Evolutionary conservation across 2,888 invertebrate genomes (phyloP), one percentile per base, ranked within the genome.

Genomic region (Choreutis nemorana): DNA sequence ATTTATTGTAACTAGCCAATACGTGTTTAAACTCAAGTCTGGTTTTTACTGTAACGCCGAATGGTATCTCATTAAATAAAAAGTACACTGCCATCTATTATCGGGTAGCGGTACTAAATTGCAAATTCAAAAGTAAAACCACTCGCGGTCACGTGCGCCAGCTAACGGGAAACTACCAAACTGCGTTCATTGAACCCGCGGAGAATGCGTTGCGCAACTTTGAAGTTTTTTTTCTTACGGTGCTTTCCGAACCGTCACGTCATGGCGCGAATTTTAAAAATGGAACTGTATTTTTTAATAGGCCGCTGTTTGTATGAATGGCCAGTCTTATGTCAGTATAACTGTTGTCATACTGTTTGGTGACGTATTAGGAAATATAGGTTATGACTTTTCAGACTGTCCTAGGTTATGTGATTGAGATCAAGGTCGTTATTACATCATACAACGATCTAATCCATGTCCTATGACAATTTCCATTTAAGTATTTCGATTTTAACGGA

Each of bases 101-200:
- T 39, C 50, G 38, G 39, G 55, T 77, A 75, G 77, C 73, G 64
- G 66, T 59, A 75, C 53, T 50, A 62, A 55, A 57, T 62, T 48
- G 63, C 63, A 48, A 65, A 64, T 66, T 61, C 64, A 70, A 73
- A 75, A 73, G 73, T 72, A 77, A 73, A 72, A 72, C 57, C 53
- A 47, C 48, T 49, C 40, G 44, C 31, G 30, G 46, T 65, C 68
- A 70, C 68, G 66, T 62, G 62, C 67, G 60, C 58, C 50, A 45
- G 29, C 64, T 75, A 78, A 75, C 75, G 77, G 78, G 51, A 61
- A 49, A 56, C 52, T 55, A 65, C 64, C 66, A 55, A 73, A 77
- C 60, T 59, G 58, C 57, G 73, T 55, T 54, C 71, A 42, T 60
- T 71, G 73, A 75, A 63, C 73, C 54, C 50, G 30, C 35, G 36